Evolutionary conservation across 92 coral and sea anemone species (phyloP).

Genomic region (Paragorgia papillata): DNA sequence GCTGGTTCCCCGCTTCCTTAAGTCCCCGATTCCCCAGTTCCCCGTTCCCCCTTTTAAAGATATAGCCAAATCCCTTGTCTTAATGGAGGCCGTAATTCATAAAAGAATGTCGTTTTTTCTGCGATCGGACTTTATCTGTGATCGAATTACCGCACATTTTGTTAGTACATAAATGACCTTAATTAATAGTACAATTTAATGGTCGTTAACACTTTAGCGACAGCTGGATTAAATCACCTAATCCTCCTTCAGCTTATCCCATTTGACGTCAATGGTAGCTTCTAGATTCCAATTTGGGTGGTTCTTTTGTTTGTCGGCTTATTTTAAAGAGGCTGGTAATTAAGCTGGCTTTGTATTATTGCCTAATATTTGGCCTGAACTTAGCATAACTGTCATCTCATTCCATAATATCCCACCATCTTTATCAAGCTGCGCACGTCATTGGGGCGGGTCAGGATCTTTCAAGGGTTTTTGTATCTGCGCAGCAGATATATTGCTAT

Average conservation of each 20-base stretch:
- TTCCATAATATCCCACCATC: too few relatives aligned
- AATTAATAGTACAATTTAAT: not conserved
- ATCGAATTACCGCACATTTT: not conserved
- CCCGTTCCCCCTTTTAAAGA: too few relatives aligned
- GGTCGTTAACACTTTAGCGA: not conserved
- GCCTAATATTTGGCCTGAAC: too few relatives aligned
- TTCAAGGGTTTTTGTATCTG: too few relatives aligned
- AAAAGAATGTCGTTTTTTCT: not conserved
- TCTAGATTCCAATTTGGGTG: not conserved
- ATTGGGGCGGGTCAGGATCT: too few relatives aligned
- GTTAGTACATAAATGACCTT: not conserved
- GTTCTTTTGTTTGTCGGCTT: not conserved
- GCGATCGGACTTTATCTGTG: not conserved
- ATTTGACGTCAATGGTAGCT: conserved; percentile 13
- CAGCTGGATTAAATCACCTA: conserved; percentile 7
- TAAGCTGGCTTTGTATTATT: too few relatives aligned
- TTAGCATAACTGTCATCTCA: too few relatives aligned
- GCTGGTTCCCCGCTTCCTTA: too few relatives aligned
- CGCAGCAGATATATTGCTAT: too few relatives aligned
- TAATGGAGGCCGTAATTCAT: conserved; percentile 22
- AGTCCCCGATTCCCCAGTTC: too few relatives aligned
- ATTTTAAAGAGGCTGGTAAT: not conserved
- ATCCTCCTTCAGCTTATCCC: not conserved
- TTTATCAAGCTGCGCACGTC: too few relatives aligned
- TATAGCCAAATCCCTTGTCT: conserved; percentile 39